A percentile compares a stretch with the other conserved stretches of the same genome.
These are phyloP conservation scores for Tubiluchus corallicola DNA, from an alignment of 2,888 invertebrate species.

Conservation along the genomic window DNA sequence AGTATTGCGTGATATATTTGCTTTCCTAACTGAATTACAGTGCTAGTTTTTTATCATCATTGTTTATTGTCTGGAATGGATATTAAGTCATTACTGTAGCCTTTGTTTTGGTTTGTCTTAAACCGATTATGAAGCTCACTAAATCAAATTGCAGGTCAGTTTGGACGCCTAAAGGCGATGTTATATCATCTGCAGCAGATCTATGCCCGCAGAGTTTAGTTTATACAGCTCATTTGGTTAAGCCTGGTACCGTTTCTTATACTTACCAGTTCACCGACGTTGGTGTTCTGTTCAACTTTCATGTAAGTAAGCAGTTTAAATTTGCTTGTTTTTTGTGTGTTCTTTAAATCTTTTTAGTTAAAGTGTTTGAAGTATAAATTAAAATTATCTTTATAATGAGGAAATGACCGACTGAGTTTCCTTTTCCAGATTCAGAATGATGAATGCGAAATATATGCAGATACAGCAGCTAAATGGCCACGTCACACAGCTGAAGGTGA, in stretches of 20 bases:
- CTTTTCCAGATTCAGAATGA: conserved; percentile 33
- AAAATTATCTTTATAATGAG: too few relatives aligned
- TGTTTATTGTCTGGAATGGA: too few relatives aligned
- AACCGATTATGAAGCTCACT: too few relatives aligned
- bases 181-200: conserved; percentile 29
- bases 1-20: too few relatives aligned
- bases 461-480: conserved; percentile 31
- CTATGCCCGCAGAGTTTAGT: conserved; percentile 34
- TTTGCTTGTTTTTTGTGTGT: conserved; percentile 11
- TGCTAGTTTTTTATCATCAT: conserved; percentile 2
- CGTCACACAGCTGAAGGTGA: conserved; percentile 31
- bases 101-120: too few relatives aligned
- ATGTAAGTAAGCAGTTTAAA: conserved; percentile 21
- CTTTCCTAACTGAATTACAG: conserved; percentile 1
- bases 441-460: conserved; percentile 32
- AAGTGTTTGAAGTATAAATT: too few relatives aligned
- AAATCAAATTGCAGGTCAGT: conserved; percentile 31
- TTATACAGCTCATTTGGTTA: conserved; percentile 36
- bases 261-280: conserved; percentile 35
- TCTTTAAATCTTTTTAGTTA: conserved; percentile 5
- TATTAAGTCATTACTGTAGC: too few relatives aligned
- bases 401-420: too few relatives aligned
- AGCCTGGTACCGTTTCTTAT: conserved; percentile 34
- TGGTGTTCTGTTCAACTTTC: conserved; percentile 32
- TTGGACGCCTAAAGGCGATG: conserved; percentile 32